Evolutionary conservation across 37 sponge, comb jelly and placozoan genomes (phyloP).

Genomic region (Beroe ovata): DNA sequence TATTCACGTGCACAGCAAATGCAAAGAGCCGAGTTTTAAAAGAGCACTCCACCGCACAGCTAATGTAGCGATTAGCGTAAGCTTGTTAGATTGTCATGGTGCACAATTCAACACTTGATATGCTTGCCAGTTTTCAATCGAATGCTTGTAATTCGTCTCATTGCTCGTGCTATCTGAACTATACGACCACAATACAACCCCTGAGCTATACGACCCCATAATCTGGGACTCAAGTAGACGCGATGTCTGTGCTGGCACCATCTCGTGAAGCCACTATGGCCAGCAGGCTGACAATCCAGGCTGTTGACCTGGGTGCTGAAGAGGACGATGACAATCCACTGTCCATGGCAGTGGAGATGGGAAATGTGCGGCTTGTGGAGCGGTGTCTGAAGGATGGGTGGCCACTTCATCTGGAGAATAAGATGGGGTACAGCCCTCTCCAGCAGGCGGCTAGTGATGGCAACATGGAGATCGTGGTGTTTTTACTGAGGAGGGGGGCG

Average conservation of each 20-base stretch:
- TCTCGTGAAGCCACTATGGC: constrained; percentile 53
- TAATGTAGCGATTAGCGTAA: background rate
- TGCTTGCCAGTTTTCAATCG: constrained; percentile 63
- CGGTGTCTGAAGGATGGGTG: constrained; percentile 65
- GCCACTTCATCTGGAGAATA: constrained; percentile 62
- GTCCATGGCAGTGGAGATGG: constrained; percentile 57
- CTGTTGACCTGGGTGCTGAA: constrained; percentile 58
- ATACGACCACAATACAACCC: too few relatives aligned
- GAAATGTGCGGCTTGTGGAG: constrained; percentile 38
- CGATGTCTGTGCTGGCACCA: constrained; percentile 22
- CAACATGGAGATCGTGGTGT: constrained; percentile 29
- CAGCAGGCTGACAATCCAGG: constrained; percentile 66
- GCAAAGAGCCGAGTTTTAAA: too few relatives aligned
- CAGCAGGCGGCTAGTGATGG: constrained; percentile 64
- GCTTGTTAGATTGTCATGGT: constrained; percentile 64
- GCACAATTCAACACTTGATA: background rate
- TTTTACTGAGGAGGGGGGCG: constrained; percentile 40
- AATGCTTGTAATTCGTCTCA: constrained; percentile 26
- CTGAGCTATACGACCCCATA: too few relatives aligned
- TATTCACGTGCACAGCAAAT: too few relatives aligned
- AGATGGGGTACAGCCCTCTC: constrained; percentile 65
- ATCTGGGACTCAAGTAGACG: too few relatives aligned
- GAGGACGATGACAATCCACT: constrained; percentile 66
- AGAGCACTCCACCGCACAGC: too few relatives aligned
- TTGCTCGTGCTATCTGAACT: too few relatives aligned